These are phyloP conservation scores for Erinaceus europaeus DNA, from an alignment of 2,113 vertebrate genomes.

Conservation along the genomic window DNA sequence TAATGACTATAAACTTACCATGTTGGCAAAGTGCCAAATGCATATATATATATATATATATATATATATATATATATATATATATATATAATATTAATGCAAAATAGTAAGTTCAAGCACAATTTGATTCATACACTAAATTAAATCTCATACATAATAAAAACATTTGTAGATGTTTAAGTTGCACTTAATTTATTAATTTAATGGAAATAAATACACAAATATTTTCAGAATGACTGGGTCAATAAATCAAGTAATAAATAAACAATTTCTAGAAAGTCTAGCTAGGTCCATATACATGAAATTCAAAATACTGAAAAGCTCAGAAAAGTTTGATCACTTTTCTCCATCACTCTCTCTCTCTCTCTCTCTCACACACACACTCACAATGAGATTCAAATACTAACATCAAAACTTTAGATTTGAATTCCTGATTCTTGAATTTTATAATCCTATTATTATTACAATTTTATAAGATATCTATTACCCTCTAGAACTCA, in stretches of 20 bases:
- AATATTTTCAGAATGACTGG: background rate
- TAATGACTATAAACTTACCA: background rate
- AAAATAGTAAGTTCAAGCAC: too few species aligned
- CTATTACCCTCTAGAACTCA: background rate
- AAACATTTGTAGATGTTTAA: background rate
- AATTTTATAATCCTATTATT: slow-evolving; percentile 9
- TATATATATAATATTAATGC: too few species aligned
- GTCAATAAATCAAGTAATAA: background rate
- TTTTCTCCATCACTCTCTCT: too few species aligned
- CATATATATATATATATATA: too few species aligned
- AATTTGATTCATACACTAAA: too few species aligned
- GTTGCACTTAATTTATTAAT: background rate
- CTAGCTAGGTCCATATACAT: background rate
- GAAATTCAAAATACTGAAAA: background rate
- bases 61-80: too few species aligned
- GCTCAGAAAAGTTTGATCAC: background rate
- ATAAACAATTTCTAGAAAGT: background rate
- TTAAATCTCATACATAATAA: too few species aligned
- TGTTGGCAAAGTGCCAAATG: background rate
- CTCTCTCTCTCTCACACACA: too few species aligned
- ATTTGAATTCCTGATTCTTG: background rate
- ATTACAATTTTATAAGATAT: too few species aligned
- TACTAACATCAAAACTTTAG: background rate
- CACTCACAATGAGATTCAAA: too few species aligned
- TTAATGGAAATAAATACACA: background rate